Conservation (phyloP, 2,797 vertebrate genomes). For the Rallus crepitans region DNA sequence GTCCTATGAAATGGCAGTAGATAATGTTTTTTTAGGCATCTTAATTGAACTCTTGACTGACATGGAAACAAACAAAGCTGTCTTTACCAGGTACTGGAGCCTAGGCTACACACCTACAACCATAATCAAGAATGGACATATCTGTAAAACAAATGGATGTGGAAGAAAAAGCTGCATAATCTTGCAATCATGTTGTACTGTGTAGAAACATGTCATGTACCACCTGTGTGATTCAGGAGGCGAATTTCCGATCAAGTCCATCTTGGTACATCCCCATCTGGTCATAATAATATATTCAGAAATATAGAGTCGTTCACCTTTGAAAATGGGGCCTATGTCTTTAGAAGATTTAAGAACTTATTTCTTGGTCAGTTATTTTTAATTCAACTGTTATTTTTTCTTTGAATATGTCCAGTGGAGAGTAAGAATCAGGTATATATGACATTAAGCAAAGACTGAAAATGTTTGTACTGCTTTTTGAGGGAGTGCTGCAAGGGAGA, state of each 20-base stretch:
- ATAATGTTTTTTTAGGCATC: rapidly evolving
- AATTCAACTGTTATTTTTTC: neutral
- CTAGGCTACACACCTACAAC: neutral
- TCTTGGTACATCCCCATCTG: neutral
- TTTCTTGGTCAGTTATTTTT: neutral
- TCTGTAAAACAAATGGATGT: neutral
- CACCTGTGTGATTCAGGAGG: neutral
- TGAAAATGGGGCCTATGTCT: neutral
- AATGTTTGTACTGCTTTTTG: slow-evolving; percentile 1
- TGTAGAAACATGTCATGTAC: neutral
- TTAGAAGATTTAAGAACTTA: neutral
- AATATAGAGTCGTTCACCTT: neutral
- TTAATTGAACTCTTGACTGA: neutral
- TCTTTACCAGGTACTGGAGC: neutral
- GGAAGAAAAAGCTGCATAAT: neutral
- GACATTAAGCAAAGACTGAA: neutral
- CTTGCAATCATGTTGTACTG: neutral
- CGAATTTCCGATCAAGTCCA: neutral
- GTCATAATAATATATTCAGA: neutral
- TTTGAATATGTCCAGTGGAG: neutral
- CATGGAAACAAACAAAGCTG: neutral
- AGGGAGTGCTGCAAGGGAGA: neutral
- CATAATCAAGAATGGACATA: neutral
- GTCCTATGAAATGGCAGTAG: neutral
- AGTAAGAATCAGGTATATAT: neutral